These are phyloP conservation scores for Myiozetetes cayanensis DNA, from an alignment of 2,113 vertebrate genomes.

Conservation along the genomic window DNA sequence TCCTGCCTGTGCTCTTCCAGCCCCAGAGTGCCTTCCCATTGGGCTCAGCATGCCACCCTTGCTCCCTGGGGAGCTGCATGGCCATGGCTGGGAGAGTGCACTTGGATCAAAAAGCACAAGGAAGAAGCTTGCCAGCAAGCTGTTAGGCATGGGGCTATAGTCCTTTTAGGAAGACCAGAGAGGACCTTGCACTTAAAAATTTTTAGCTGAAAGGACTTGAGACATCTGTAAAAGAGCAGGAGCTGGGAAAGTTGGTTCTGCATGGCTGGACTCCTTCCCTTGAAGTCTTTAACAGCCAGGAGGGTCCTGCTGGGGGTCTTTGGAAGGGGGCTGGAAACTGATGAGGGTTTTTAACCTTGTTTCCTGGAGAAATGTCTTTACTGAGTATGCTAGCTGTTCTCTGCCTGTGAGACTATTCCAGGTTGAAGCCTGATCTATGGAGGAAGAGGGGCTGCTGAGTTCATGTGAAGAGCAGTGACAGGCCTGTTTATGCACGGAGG, in stretches of 20 bases:
- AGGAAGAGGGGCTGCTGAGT: background rate
- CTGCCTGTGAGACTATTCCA: background rate
- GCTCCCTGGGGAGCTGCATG: background rate
- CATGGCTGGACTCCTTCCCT: background rate
- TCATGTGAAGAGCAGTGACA: background rate
- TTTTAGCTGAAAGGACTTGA: background rate
- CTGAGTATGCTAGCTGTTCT: background rate
- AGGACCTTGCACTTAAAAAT: background rate
- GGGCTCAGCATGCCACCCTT: background rate
- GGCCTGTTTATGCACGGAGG: background rate
- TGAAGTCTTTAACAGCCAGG: background rate
- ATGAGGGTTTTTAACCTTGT: background rate
- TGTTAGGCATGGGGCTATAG: background rate
- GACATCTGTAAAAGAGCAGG: background rate
- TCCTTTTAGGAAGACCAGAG: background rate
- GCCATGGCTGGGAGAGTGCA: rapidly evolving
- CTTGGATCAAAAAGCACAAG: background rate
- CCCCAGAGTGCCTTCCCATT: rapidly evolving
- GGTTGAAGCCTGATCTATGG: background rate
- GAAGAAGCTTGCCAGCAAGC: background rate
- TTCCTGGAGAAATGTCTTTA: rapidly evolving
- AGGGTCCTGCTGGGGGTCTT: background rate
- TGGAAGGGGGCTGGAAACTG: background rate
- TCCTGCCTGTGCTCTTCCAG: background rate
- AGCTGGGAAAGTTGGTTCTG: background rate